Evolutionary conservation across 2,113 vertebrate genomes (phyloP).

Genomic region (Chrysochloris asiatica): DNA sequence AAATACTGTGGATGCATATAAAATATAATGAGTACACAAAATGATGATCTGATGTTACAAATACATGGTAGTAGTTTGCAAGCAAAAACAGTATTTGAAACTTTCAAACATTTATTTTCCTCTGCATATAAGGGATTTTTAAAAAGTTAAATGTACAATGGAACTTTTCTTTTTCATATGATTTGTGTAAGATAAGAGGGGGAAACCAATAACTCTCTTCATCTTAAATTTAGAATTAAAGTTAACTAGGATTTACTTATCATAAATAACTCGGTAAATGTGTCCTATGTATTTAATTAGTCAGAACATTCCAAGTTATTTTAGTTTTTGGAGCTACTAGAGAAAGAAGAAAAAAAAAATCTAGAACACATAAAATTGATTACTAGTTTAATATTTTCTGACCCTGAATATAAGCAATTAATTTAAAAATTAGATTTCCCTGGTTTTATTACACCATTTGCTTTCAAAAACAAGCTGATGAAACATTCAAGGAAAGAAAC

Average conservation of each 20-base stretch:
- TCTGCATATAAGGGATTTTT: neutral
- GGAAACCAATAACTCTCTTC: too few relatives aligned
- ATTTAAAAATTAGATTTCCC: constrained; percentile 32
- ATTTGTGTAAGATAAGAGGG: neutral
- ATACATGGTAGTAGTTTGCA: neutral
- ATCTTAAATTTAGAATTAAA: neutral
- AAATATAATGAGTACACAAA: neutral
- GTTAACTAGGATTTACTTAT: neutral
- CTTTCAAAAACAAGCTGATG: constrained; percentile 21
- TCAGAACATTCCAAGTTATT: neutral
- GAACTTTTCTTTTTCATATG: neutral
- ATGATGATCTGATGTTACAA: neutral
- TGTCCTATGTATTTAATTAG: neutral
- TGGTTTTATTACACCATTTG: neutral
- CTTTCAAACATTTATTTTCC: neutral
- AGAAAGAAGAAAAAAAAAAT: neutral
- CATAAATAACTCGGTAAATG: neutral
- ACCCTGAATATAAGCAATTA: neutral
- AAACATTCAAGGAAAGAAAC: neutral
- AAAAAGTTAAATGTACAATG: neutral
- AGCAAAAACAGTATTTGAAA: neutral
- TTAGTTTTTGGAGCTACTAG: neutral
- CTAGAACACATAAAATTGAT: neutral
- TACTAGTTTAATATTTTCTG: neutral
- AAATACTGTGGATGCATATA: neutral